Base-by-base conservation (phyloP, 2,113 vertebrate genomes). In the Ochotona princeps region DNA sequence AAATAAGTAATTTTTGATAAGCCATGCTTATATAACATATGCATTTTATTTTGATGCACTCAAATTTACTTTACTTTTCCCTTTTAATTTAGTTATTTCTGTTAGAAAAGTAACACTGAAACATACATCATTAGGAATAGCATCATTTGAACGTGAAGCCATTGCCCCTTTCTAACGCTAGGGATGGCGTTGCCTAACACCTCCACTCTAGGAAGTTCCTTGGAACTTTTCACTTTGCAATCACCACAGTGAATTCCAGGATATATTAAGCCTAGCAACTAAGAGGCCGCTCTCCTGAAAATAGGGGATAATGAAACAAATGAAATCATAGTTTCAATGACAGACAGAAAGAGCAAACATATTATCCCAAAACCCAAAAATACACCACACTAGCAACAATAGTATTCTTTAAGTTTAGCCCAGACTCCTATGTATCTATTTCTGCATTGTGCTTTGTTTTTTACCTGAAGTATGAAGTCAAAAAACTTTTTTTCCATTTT, bases 301-400 rank as follows among this genome's bases (percentile, higher is more conserved):
- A 91, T 14, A 88, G 1, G 54, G 30, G 26, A 83, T 65, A 96
- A 90, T 66, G 89, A 91, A 73, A 81, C 79, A 95, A 93, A 92
- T 93, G 67, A 95, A 89, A 90, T 92, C 67, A 87, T 96, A 83
- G 28, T 74, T 93, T 23, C 76, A 89, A 79, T 94, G 91, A 94
- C 30, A 93, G 80, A 92, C 32, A 93, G 80, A 92, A 94, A 96
- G 69, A 61, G 72, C 47, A 79, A 83, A 74, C 28, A 2, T 66
- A 30, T 75, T 90, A 90, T 79, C 49, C 72, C 93, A 89, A 94
- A 83, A 72, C 18, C 21, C 54, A 83, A 88, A 89, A 66, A 88
- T 88, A 72, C 54, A 73, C 26, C 86, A 86, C 2, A 93, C 47
- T 15, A 7, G 87, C 60, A 93, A 78, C 69, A 85, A 72, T 76